Base-by-base conservation (phyloP, 2,888 invertebrate genomes). In the Stenodema calcarata region DNA sequence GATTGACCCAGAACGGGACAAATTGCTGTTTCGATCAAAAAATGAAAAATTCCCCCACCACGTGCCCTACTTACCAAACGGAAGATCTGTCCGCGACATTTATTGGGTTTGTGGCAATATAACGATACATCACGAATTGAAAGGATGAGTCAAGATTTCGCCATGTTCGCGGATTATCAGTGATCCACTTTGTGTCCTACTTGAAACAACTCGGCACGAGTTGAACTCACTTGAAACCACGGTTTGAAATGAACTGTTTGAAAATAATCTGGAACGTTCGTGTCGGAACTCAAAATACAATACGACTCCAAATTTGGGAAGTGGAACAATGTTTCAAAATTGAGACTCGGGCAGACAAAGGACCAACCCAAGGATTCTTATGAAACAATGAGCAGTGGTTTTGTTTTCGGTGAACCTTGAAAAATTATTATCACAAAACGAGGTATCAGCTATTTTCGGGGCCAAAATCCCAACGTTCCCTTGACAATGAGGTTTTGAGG, bases 401-500 rank as follows among this genome's bases (percentile, higher is more conserved):
- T 62, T 62, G 62, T 62, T 62, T 62, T 47, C 27, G 18, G 18
- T 7, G 62, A 62, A 62, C 62, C 62, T 62, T 62, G 62, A 62
- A 62, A 47, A 62, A 62, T n/a, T 62, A 62, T 47, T 47, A 47
- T 62, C 62, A 23, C 23, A 6, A 62, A 62, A 62, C 62, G 23
- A 62, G 62, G 62, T 23, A 23, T 62, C 62, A 62, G 62, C 62
- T 23, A 62, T 62, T 35, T 42, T 78, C 44, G 78, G 23, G 35
- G 41, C 78, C 78, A 41, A 82, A 82, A 47, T 69, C 35, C 35
- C 62, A 47, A 69, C 82, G 69, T 82, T 82, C 82, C 69, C 82
- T 82, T 82, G 82, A 82, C 54, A 82, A 82, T 78, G 44, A 27
- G 78, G 41, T 78, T 41, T 73, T 73, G 73, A 30, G 73, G 78